A percentile compares a stretch with the other conserved stretches of the same genome.
Evolutionary conservation across 2,797 vertebrate species (phyloP).

Genomic region (Alfaro cultratus): DNA sequence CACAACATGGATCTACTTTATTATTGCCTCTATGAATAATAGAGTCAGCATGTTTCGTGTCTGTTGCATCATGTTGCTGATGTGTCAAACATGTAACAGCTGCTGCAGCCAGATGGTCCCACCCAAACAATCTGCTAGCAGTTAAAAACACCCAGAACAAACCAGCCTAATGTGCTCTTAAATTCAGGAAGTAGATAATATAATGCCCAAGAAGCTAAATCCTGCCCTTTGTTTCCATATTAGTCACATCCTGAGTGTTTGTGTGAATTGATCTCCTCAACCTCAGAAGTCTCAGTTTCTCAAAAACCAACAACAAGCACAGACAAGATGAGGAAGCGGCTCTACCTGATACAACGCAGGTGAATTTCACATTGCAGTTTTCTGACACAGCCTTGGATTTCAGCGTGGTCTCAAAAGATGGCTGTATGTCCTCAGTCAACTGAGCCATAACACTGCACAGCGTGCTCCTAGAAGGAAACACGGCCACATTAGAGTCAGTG

Average conservation of each 20-base stretch:
- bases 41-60: conserved; percentile 19
- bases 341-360: conserved; percentile 94
- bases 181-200: not conserved
- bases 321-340: not conserved
- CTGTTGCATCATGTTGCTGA: conserved; percentile 48
- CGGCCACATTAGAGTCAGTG: conserved; percentile 10
- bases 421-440: conserved; percentile 96
- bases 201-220: not conserved
- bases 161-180: not conserved
- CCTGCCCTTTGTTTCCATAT: conserved; percentile 27
- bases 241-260: conserved; percentile 38
- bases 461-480: conserved; percentile 87
- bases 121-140: conserved; percentile 13
- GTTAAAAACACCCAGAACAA: conserved; percentile 17
- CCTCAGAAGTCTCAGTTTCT: conserved; percentile 18
- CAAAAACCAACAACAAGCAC: conserved; percentile 14
- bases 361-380: conserved; percentile 93
- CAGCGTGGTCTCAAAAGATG: conserved; percentile 93
- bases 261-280: not conserved
- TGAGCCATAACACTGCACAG: conserved; percentile 98
- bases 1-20: not conserved
- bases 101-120: conserved; percentile 15
- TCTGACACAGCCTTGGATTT: conserved; percentile 95
- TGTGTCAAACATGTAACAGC: conserved; percentile 31
- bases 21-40: not conserved